Evolutionary conservation across 2,797 vertebrate species (phyloP).

Genomic region (Eleutherodactylus coqui): DNA sequence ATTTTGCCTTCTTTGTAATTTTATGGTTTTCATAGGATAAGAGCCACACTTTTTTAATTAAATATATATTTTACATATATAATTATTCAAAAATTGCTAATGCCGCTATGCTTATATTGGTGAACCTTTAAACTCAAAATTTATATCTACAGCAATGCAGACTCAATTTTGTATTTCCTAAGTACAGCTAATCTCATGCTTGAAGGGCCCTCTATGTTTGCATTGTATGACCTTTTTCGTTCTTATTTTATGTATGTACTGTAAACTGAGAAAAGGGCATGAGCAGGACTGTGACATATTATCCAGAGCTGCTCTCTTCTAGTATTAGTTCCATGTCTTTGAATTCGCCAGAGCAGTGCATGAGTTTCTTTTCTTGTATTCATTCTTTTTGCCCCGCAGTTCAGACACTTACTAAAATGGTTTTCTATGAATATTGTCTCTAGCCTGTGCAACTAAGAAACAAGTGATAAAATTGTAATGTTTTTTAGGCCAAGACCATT

Average conservation of each 20-base stretch:
- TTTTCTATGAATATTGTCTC: background rate
- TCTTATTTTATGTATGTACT: background rate
- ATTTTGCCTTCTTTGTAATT: too few relatives aligned
- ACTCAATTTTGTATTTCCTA: background rate
- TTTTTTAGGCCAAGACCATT: background rate
- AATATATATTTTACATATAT: background rate
- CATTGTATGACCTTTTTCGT: background rate
- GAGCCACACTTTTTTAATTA: too few relatives aligned
- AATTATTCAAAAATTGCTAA: background rate
- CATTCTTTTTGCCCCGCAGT: background rate
- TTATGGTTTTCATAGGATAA: too few relatives aligned
- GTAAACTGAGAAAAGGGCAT: slow-evolving; percentile 10
- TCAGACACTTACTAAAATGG: too few relatives aligned
- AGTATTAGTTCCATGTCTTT: background rate
- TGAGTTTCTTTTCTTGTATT: background rate
- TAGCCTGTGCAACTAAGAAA: background rate
- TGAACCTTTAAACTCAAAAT: background rate
- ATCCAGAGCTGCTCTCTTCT: background rate
- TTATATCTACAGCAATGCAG: background rate
- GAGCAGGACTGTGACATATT: background rate
- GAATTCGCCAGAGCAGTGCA: background rate
- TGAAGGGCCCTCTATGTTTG: background rate
- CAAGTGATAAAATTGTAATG: background rate
- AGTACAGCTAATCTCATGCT: background rate
- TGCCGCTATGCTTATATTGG: background rate